Base-by-base conservation (phyloP, 2,888 invertebrate genomes). In the Polydrusus pterygomalis region DNA sequence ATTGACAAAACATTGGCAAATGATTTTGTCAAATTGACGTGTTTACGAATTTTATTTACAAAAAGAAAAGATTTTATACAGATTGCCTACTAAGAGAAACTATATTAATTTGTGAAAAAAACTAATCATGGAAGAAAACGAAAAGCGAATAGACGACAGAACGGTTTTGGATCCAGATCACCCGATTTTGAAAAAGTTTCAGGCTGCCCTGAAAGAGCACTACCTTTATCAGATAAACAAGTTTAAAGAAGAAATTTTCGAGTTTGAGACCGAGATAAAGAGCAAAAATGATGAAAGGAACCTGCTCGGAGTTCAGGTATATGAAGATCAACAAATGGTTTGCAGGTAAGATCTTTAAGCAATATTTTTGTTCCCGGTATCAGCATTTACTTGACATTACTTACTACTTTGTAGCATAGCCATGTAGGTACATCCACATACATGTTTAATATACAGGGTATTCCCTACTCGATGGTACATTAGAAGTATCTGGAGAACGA, bases 241-340 rank as follows among this genome's bases (percentile, higher is more conserved):
- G 70, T 89, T 94, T 0, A 89, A 90, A 56, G 90, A 91, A 74
- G 93, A 95, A 85, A 92, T 95, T 67, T 85, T 89, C 1, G 91
- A 93, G 78, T 88, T 94, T 34, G 90, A 90, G 83, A 80, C 84
- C 10, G 86, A 86, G 0, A 81, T 88, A 1, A 90, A 89, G 79
- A 85, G 86, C 70, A 90, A 90, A 62, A 89, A 90, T 2, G 88
- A 85, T 25, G 90, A 90, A 72, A 85, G 91, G 17, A 92, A 93
- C 81, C 83, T 88, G 0, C 88, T 92, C 45, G 92, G 92, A 30
- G 84, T 89, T 0, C 88, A 88, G 75, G 89, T 92, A 43, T 93
- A 93, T 80, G 90, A 91, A 80, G 89, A 90, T 17, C 91, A 92
- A 54, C 91, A 92, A 83, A 89, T 92, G 84, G 90, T 92, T 77